Base-by-base conservation (phyloP, 2,888 invertebrate genomes). In the Metacarcinus magister region DNA sequence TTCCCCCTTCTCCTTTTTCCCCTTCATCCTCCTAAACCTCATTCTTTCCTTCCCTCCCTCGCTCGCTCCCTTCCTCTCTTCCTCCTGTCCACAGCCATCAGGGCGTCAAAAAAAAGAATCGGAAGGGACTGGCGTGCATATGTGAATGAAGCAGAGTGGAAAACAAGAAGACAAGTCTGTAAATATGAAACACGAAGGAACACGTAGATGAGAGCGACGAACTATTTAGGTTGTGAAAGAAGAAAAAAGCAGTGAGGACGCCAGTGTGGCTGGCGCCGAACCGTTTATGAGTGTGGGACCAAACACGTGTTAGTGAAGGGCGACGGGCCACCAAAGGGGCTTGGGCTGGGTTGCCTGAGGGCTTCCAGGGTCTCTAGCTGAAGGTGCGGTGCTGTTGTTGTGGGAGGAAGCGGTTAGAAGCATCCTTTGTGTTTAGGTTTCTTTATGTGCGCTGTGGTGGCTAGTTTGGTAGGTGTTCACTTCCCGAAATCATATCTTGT, bases 271-370 rank as follows among this genome's bases (percentile, higher is more conserved):
- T 82, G 82, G 82, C 82, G 82, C 32, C 82, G 82, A 82, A 82
- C 82, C 82, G 82, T 32, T 82, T 82, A 82, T 82, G 32, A 82
- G 82, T 82, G 82, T 82, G 82, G 82, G 82, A 32, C 32, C 82
- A 82, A 82, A 82, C 82, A 82, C 32, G 82, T 82, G 82, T 82
- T 82, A 13, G 82, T 82, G 82, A 82, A 32, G 32, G 28, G 82
- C 82, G 32, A 32, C 32, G 82, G 82, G 82, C 28, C 32, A 23
- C 32, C 32, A 32, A 82, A 32, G 32, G 32, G 32, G 82, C 10
- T 32, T 10, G 32, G 82, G 82, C 32, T 28, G 0, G 82, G 82
- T 82, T 32, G 32, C 82, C 75, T 4, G 28, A n/a, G 75, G 28
- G n/a, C n/a, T 82, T 82, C 8, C 82, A 82, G 82, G 32, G 13